These are phyloP conservation scores for Sternotherus odoratus DNA, from an alignment of 2,797 vertebrate species.

Conservation along the genomic window DNA sequence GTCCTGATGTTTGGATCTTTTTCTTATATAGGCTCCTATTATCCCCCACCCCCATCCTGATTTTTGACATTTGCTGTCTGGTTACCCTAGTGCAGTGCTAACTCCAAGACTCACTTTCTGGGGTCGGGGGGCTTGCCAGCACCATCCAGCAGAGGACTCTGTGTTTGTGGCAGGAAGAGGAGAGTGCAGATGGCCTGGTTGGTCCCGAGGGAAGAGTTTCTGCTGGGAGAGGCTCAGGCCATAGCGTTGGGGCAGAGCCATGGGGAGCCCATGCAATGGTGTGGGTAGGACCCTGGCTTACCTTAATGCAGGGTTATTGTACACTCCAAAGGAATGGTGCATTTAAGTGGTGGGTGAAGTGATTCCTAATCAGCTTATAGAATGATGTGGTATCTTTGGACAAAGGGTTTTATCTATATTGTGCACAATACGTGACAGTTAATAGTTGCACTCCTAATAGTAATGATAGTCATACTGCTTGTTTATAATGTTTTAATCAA, in stretches of 20 bases:
- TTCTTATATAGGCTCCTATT: no score
- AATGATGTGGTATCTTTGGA: neutral
- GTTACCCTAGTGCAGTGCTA: neutral
- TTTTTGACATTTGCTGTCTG: no score
- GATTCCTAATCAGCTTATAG: neutral
- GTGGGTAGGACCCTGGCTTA: neutral
- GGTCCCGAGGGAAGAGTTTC: neutral
- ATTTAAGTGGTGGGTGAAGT: neutral
- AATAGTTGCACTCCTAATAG: neutral
- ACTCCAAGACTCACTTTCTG: neutral
- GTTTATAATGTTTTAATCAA: neutral
- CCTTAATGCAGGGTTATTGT: neutral
- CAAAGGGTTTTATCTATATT: neutral
- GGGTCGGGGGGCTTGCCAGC: neutral
- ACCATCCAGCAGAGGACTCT: neutral
- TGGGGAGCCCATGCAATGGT: neutral
- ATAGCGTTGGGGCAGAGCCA: neutral
- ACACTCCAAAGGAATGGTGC: neutral
- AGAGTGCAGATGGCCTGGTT: neutral
- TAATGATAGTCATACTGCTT: neutral
- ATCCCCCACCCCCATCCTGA: no score
- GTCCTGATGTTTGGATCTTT: no score
- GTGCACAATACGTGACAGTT: neutral
- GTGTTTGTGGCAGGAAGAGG: neutral
- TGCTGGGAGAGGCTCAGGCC: neutral